phyloP scores from a whole-genome alignment of 2,797 vertebrate species.

The Rhadinocentrus ornatus region DNA sequence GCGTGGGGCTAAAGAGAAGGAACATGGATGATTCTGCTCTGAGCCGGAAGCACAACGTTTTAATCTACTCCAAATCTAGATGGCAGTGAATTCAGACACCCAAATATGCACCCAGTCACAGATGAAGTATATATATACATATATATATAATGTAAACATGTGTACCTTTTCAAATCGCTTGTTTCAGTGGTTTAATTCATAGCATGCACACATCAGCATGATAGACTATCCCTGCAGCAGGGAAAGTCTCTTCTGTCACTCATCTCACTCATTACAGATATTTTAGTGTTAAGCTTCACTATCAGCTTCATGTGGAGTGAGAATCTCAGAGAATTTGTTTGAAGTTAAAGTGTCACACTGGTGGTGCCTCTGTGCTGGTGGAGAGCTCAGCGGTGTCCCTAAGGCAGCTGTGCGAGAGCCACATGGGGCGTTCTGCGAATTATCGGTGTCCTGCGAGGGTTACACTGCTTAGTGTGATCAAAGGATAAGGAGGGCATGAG shows the following conservation, averaged over 20 bases:
- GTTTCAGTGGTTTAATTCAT: slow-evolving; percentile 3
- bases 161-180: not conserved
- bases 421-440: slow-evolving; percentile 56
- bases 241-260: slow-evolving; percentile 21
- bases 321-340: slow-evolving; percentile 46
- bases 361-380: slow-evolving; percentile 20
- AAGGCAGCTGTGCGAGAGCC: slow-evolving; percentile 51
- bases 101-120: too few relatives aligned
- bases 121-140: too few relatives aligned
- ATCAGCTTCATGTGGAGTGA: slow-evolving; percentile 26
- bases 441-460: slow-evolving; percentile 64
- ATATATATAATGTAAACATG: too few relatives aligned
- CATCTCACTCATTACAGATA: slow-evolving; percentile 20
- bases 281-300: slow-evolving; percentile 28
- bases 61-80: too few relatives aligned
- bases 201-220: not conserved
- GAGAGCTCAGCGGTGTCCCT: slow-evolving; percentile 43
- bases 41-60: too few relatives aligned
- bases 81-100: too few relatives aligned
- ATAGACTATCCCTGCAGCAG: not conserved
- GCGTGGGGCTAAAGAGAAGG: too few relatives aligned
- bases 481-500: slow-evolving; percentile 60
- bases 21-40: too few relatives aligned
- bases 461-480: slow-evolving; percentile 65
- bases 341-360: slow-evolving; percentile 53